Conservation (phyloP, 2,888 invertebrate genomes). For the Eristalis arbustorum region DNA sequence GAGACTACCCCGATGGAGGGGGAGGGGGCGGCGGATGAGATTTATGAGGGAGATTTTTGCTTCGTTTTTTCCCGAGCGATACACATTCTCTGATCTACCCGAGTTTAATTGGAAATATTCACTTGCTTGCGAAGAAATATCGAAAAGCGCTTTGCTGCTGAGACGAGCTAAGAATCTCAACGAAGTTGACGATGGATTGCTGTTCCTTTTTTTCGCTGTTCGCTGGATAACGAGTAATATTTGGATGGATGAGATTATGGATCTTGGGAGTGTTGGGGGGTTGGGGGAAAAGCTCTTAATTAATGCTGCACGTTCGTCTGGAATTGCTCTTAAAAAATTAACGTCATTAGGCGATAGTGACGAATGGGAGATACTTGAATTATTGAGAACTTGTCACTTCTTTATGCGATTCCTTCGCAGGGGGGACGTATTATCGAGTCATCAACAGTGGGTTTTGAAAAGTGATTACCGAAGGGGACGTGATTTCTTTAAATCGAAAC, state of each 20-base stretch:
- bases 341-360: slow-evolving; percentile 2
- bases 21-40: slow-evolving; percentile 8
- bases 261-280: background rate
- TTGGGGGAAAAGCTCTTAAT: background rate
- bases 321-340: slow-evolving; percentile 26
- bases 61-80: background rate
- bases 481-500: too few relatives aligned
- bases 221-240: background rate
- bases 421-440: too few relatives aligned
- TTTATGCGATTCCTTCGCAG: too few relatives aligned
- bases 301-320: slow-evolving; percentile 1
- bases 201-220: background rate
- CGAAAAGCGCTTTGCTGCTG: background rate
- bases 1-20: background rate
- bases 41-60: slow-evolving; percentile 40
- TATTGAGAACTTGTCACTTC: background rate
- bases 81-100: background rate
- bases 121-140: slow-evolving; percentile 41
- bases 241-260: background rate
- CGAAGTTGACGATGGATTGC: slow-evolving; percentile 9
- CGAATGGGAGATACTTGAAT: background rate
- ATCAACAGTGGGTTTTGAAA: too few relatives aligned
- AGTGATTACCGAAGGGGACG: too few relatives aligned
- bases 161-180: slow-evolving; percentile 13
- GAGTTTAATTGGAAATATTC: slow-evolving; percentile 62